phyloP scores from a whole-genome alignment of 2,888 invertebrate genomes.

The Beris chalybata region DNA sequence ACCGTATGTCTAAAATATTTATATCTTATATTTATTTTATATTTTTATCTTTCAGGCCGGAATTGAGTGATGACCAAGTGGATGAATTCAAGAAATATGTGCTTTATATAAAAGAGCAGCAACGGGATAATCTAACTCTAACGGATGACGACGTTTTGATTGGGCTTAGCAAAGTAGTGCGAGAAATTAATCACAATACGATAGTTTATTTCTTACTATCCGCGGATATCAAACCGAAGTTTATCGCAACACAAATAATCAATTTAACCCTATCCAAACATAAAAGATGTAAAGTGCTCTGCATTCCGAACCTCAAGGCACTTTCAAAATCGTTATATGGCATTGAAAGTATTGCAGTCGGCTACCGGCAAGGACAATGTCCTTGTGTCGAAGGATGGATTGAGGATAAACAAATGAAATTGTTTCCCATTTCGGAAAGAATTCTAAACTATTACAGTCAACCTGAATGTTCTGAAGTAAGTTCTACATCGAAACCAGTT shows the following conservation, averaged over 20 bases:
- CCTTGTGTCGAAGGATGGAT: constrained; percentile 18
- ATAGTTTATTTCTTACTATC: constrained; percentile 2
- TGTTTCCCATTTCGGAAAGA: constrained; percentile 12
- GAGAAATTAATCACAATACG: constrained; percentile 3
- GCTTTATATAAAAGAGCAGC: background rate
- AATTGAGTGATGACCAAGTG: constrained; percentile 10
- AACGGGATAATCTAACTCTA: too few relatives aligned
- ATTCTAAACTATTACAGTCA: constrained; percentile 12
- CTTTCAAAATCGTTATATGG: constrained; percentile 17
- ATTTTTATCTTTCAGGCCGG: constrained; percentile 19
- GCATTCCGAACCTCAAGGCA: constrained; percentile 23
- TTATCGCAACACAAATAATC: constrained; percentile 16
- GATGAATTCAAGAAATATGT: constrained; percentile 1
- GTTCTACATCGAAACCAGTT: background rate
- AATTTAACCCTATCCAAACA: constrained; percentile 14
- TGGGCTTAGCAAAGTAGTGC: constrained; percentile 16
- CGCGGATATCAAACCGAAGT: constrained; percentile 15
- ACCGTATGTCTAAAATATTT: too few relatives aligned
- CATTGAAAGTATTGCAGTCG: constrained; percentile 19
- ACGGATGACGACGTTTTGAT: background rate
- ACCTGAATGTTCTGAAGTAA: background rate
- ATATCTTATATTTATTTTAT: too few relatives aligned
- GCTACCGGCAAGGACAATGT: constrained; percentile 2
- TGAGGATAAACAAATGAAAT: background rate
- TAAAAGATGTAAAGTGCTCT: constrained; percentile 14